These are phyloP conservation scores for Pachypanchax playfairii DNA, from an alignment of 2,113 vertebrate species.

Conservation along the genomic window DNA sequence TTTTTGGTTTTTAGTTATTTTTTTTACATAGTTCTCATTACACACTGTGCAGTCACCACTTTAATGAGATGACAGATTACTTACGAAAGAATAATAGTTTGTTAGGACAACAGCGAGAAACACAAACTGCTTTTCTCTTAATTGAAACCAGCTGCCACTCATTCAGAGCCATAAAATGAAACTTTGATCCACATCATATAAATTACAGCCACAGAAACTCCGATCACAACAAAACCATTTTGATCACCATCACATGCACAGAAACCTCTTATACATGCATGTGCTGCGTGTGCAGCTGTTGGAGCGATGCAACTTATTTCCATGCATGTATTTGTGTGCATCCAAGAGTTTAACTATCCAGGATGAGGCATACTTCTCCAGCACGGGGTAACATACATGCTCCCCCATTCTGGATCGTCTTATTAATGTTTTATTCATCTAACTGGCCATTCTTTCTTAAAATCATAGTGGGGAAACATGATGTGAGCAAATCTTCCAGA, in stretches of 20 bases:
- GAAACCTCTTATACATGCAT: neutral
- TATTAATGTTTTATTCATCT: neutral
- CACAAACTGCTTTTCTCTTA: constrained; percentile 11
- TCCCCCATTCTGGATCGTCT: neutral
- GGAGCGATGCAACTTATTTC: neutral
- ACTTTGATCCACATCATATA: constrained; percentile 25
- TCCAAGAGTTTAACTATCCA: neutral
- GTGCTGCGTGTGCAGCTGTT: constrained; percentile 5
- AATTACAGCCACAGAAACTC: neutral
- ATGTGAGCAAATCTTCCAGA: neutral
- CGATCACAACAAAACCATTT: neutral
- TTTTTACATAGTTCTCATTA: neutral
- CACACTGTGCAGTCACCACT: neutral
- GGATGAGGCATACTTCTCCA: neutral
- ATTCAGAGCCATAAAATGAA: constrained; percentile 6
- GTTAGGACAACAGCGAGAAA: constrained; percentile 25
- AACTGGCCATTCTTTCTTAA: too few species aligned
- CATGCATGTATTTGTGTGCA: neutral
- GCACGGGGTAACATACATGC: neutral
- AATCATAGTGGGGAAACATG: neutral
- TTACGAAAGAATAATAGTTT: constrained; percentile 23
- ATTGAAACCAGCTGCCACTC: constrained; percentile 53
- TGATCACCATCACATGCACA: neutral
- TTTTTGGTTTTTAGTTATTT: too few species aligned
- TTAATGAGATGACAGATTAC: constrained; percentile 8